Evolutionary conservation across 2,888 invertebrate species (phyloP).

Genomic region (Drosophila prostipennis): DNA sequence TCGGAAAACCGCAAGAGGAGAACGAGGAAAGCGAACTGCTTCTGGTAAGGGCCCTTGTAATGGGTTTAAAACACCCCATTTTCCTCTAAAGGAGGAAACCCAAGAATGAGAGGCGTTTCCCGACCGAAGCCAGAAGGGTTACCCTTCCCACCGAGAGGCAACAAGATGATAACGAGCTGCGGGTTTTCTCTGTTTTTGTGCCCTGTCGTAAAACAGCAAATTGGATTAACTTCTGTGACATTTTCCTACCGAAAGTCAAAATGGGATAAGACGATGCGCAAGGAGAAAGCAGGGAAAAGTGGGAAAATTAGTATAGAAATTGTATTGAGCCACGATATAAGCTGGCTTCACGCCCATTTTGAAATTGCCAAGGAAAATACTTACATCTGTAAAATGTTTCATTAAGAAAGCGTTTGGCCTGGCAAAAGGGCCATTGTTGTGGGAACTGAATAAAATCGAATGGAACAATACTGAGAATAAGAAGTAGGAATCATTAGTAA

Average conservation of each 20-base stretch:
- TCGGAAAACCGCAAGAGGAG: slow-evolving; percentile 55
- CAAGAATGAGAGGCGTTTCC: slow-evolving; percentile 54
- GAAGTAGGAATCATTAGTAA: slow-evolving; percentile 20
- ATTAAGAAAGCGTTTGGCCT: slow-evolving; percentile 23
- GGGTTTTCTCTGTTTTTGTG: slow-evolving; percentile 53
- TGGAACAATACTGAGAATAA: slow-evolving; percentile 3
- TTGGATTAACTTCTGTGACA: slow-evolving; percentile 76
- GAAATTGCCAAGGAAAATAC: slow-evolving; percentile 12
- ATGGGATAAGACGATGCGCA: slow-evolving; percentile 34
- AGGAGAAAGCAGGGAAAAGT: slow-evolving; percentile 39
- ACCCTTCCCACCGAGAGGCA: slow-evolving; percentile 21
- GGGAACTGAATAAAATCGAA: slow-evolving; percentile 9
- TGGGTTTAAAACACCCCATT: slow-evolving; percentile 79
- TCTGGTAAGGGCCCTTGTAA: slow-evolving; percentile 64
- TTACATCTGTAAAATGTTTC: slow-evolving; percentile 37
- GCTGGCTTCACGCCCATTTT: slow-evolving; percentile 38
- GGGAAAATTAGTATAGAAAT: slow-evolving; percentile 48
- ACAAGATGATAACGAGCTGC: slow-evolving; percentile 72
- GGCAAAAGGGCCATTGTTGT: slow-evolving; percentile 4
- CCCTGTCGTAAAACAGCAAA: slow-evolving; percentile 70
- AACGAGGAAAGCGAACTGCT: slow-evolving; percentile 14
- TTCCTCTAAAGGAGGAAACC: slow-evolving; percentile 15
- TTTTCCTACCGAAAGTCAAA: slow-evolving; percentile 53
- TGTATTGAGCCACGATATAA: slow-evolving; percentile 40
- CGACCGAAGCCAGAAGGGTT: slow-evolving; percentile 59